A percentile compares a stretch with the other conserved stretches of the same genome.
Evolutionary conservation across 2,888 invertebrate species (phyloP).

Genomic region (Parochlus steinenii): DNA sequence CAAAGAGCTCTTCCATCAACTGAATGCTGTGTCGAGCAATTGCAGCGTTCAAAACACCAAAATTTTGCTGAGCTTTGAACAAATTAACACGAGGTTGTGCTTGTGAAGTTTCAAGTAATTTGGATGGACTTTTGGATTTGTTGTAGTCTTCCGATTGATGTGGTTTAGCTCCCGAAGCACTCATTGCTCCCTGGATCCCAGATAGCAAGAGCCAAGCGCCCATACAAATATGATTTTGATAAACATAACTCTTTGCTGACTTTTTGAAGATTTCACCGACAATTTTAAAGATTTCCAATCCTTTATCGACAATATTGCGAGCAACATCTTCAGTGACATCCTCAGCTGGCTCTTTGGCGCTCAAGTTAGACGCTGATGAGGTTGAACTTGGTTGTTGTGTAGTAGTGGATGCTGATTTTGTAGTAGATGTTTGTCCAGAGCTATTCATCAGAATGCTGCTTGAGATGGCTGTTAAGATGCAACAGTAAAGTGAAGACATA

Average conservation of each 20-base stretch:
- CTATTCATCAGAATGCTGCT: slow-evolving; percentile 41
- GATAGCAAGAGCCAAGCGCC: slow-evolving; percentile 78
- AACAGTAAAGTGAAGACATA: slow-evolving; percentile 68
- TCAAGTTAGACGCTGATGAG: slow-evolving; percentile 14
- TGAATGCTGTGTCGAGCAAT: slow-evolving; percentile 72
- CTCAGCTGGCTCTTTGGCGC: slow-evolving; percentile 37
- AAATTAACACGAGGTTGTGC: slow-evolving; percentile 45
- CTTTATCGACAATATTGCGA: slow-evolving; percentile 71
- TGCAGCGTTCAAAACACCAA: slow-evolving; percentile 78
- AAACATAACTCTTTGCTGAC: slow-evolving; percentile 71
- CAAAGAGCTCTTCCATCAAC: slow-evolving; percentile 32
- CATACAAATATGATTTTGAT: slow-evolving; percentile 78
- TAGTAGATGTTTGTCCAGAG: slow-evolving; percentile 39
- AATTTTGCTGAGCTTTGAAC: slow-evolving; percentile 64
- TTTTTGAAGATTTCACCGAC: slow-evolving; percentile 65
- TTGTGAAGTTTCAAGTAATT: slow-evolving; percentile 38
- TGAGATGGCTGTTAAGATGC: slow-evolving; percentile 51
- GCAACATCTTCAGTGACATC: slow-evolving; percentile 65
- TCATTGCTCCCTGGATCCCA: slow-evolving; percentile 70
- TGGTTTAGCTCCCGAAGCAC: slow-evolving; percentile 34
- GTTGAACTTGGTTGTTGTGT: slow-evolving; percentile 16
- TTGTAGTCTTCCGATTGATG: slow-evolving; percentile 25
- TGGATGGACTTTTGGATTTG: slow-evolving; percentile 25
- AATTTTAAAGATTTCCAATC: slow-evolving; percentile 67
- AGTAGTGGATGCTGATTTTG: slow-evolving; percentile 20